phyloP scores from a whole-genome alignment of 1,140 invertebrate genomes.

The Aphis gossypii region DNA sequence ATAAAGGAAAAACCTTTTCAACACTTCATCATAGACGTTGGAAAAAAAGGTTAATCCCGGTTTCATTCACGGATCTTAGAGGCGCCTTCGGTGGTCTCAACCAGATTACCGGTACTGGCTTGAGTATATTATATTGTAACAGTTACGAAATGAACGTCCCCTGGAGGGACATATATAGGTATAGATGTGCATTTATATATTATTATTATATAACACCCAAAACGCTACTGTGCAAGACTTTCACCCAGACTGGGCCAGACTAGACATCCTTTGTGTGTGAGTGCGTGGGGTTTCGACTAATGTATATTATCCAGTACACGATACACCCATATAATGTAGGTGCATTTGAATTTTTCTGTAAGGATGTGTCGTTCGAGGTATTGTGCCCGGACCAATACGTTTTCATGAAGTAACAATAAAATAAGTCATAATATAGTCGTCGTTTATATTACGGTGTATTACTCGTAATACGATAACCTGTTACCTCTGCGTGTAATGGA shows the following conservation, averaged over 20 bases:
- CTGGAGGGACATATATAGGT: background rate
- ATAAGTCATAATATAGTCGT: background rate
- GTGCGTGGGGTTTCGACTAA: background rate
- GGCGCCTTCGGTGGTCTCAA: slow-evolving; percentile 41
- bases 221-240: slow-evolving; percentile 37
- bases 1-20: slow-evolving; percentile 51
- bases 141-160: background rate
- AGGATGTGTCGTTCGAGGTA: background rate
- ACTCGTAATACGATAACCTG: background rate
- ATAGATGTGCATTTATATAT: background rate
- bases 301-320: background rate
- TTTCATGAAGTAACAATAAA: slow-evolving; percentile 3
- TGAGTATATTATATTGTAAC: slow-evolving; percentile 22
- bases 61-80: slow-evolving; percentile 40
- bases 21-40: slow-evolving; percentile 22
- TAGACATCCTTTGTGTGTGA: background rate
- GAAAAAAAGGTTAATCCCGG: slow-evolving; percentile 47
- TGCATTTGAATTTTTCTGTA: background rate
- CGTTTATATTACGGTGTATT: background rate
- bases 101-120: background rate
- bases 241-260: background rate
- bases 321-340: background rate
- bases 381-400: background rate
- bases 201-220: slow-evolving; percentile 21
- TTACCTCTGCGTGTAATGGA: background rate